Evolutionary conservation across 2,888 invertebrate genomes (phyloP), one percentile per base, ranked within the genome.

Genomic region (Synergus itoensis): DNA sequence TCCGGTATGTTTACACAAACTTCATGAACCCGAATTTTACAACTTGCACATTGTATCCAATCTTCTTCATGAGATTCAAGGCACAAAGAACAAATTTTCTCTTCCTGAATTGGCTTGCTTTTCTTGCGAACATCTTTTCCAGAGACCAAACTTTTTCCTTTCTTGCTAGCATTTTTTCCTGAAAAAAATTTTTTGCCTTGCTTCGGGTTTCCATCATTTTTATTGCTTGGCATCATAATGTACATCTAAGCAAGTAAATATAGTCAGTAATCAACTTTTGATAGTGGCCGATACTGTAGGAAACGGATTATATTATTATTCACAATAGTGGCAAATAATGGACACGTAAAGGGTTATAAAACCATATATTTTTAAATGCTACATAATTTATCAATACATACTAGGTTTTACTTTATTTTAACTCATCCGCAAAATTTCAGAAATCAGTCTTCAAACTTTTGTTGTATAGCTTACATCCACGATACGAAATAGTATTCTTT

Each of bases 281-380:
- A 57, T 57, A n/a, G 57, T 60, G 21, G 9, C 28, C 65, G 40
- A 9, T 65, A 36, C 65, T 65, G 65, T 65, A 65, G 65, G 40
- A 65, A 65, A 65, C n/a, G 40, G 18, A 36, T 65, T 65, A 65
- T 65, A 36, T 65, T 65, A n/a, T 65, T 65, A 65, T 65, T 40
- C 40, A 65, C 65, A 41, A 65, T 65, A 41, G 28, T 36, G 28
- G 18, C 40, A 28, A 65, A 36, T 21, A 65, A 65, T 36, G 18
- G 18, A 36, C 65, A 11, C 65, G 40, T 36, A 65, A 36, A 65
- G 11, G 36, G 28, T 65, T 28, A 65, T 65, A 28, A 65, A 36
- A 65, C 1, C 65, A 65, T 65, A 65, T 65, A 2, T 65, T 8
- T 65, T n/a, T 65, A 8, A 65, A 65, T 28, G 65, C 65, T 36